phyloP scores from a whole-genome alignment of 2,113 vertebrate genomes.

The Anhinga rufa region DNA sequence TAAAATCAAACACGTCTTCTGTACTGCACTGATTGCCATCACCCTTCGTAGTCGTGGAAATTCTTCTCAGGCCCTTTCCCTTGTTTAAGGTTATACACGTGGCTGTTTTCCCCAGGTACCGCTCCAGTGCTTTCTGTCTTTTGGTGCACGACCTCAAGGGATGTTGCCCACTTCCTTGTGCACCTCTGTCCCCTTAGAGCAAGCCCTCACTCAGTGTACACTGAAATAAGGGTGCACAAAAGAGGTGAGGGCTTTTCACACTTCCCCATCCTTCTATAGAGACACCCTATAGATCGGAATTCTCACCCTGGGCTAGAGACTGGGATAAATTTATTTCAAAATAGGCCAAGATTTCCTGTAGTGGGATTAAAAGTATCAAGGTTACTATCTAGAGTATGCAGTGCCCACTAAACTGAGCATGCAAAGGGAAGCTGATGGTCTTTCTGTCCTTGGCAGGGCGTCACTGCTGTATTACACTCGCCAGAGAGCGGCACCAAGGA shows the following conservation, averaged over 20 bases:
- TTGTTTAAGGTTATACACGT: not conserved
- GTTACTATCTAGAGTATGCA: no score
- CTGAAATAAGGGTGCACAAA: not conserved
- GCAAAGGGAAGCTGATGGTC: not conserved
- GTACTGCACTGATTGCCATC: not conserved
- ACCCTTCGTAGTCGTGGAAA: not conserved
- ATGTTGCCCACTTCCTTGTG: not conserved
- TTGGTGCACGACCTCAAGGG: not conserved
- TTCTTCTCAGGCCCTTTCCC: not conserved
- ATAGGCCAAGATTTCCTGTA: not conserved
- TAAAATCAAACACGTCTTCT: not conserved
- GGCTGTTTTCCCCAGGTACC: not conserved
- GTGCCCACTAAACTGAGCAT: not conserved
- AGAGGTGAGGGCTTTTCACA: not conserved
- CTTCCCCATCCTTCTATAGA: not conserved
- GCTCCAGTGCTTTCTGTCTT: not conserved
- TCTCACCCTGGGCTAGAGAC: not conserved
- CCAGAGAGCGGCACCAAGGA: not conserved
- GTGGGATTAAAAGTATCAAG: not conserved
- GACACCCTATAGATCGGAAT: not conserved
- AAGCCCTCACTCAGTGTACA: not conserved
- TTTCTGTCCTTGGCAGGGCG: not conserved
- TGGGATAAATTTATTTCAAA: not conserved
- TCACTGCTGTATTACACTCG: accelerated
- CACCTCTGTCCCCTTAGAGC: not conserved